phyloP scores from a whole-genome alignment of 2,797 vertebrate genomes.

The Eulemur coronatus region DNA sequence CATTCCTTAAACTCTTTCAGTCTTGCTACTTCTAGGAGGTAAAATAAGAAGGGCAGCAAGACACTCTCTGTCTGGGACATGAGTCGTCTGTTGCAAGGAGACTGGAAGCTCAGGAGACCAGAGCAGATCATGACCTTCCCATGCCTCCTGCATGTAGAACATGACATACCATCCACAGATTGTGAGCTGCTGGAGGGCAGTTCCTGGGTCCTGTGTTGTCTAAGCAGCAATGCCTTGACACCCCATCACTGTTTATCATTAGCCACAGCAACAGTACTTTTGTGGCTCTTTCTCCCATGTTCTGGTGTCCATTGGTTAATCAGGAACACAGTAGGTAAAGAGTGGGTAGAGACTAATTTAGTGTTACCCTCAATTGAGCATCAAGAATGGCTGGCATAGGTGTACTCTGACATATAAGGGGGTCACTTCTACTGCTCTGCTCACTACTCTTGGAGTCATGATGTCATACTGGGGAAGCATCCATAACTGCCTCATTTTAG shows the following conservation, averaged over 20 bases:
- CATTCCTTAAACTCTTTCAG: not conserved
- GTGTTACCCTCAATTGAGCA: not conserved
- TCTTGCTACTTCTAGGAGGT: not conserved
- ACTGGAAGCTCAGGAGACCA: not conserved
- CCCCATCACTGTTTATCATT: not conserved
- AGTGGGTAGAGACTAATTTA: not conserved
- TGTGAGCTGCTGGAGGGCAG: not conserved
- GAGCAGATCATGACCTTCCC: not conserved
- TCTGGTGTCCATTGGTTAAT: not conserved
- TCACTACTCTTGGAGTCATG: not conserved
- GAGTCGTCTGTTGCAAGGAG: not conserved
- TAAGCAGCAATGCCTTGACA: not conserved
- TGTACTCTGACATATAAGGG: not conserved
- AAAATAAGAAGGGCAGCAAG: not conserved
- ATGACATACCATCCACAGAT: too few species aligned
- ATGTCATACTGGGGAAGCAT: rapidly evolving
- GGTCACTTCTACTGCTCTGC: not conserved
- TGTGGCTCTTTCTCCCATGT: not conserved
- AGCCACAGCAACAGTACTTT: not conserved
- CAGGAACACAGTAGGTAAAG: not conserved
- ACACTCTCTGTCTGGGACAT: not conserved
- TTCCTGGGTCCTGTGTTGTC: not conserved
- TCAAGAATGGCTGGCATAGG: not conserved
- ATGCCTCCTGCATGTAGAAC: not conserved
- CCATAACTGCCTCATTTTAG: not conserved